phyloP scores from a whole-genome alignment of 2,888 invertebrate species.

The Ariolimax columbianus region DNA sequence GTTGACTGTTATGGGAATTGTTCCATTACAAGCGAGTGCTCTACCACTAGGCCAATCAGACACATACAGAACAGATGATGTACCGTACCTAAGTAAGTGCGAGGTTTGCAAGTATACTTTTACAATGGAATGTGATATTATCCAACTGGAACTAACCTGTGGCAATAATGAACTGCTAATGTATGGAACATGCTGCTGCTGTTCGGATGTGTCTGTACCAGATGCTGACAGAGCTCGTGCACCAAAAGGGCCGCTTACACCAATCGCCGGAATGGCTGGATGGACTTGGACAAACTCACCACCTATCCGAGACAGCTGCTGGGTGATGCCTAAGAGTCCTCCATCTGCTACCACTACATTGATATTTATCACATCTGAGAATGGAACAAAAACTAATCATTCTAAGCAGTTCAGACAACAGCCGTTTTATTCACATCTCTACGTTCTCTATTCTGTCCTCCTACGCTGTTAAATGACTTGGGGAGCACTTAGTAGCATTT shows the following conservation, averaged over 20 bases:
- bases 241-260: not conserved
- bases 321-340: conserved; percentile 88
- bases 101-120: not conserved
- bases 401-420: not conserved
- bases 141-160: not conserved
- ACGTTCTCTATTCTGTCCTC: too few species aligned
- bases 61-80: too few species aligned
- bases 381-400: not conserved
- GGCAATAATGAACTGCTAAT: not conserved
- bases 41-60: too few species aligned
- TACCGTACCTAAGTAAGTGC: too few species aligned
- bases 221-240: not conserved
- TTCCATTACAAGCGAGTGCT: too few species aligned
- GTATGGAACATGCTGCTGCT: conserved; percentile 22
- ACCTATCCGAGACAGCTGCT: conserved; percentile 85
- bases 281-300: conserved; percentile 1
- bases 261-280: not conserved
- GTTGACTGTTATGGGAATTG: too few species aligned
- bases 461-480: too few species aligned
- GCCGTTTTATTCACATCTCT: too few species aligned
- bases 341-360: conserved; percentile 89
- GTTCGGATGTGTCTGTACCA: not conserved
- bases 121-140: not conserved
- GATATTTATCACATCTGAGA: conserved; percentile 88
- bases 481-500: too few species aligned